A percentile compares a stretch with the other conserved stretches of the same genome.
phyloP scores from a whole-genome alignment of 2,797 vertebrate species.

The Gymnodraco acuticeps region DNA sequence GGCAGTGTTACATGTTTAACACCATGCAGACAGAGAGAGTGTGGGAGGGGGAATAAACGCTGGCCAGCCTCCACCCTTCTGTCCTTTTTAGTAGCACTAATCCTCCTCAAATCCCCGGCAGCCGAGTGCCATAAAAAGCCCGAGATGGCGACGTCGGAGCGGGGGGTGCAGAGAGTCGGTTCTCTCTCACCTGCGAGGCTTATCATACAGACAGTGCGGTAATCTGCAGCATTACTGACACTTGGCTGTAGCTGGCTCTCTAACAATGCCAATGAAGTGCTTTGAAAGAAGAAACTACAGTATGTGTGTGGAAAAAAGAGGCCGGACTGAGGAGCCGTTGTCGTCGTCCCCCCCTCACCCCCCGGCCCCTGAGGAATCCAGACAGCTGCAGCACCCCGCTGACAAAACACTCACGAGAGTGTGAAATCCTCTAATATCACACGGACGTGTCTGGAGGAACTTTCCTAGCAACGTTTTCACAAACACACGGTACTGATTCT shows the following conservation, averaged over 20 bases:
- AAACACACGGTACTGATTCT: constrained; percentile 25
- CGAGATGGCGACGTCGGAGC: constrained; percentile 28
- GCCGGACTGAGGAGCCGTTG: constrained; percentile 49
- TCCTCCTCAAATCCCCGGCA: constrained; percentile 75
- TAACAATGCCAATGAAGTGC: constrained; percentile 56
- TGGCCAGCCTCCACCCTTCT: constrained; percentile 43
- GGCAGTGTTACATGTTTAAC: constrained; percentile 37
- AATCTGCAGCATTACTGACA: constrained; percentile 20
- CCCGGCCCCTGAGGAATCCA: constrained; percentile 66
- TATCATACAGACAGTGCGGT: constrained; percentile 33
- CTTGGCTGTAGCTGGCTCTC: constrained; percentile 45
- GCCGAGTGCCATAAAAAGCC: constrained; percentile 66
- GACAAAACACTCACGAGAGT: constrained; percentile 71
- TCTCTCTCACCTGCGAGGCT: constrained; percentile 30
- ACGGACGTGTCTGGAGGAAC: constrained; percentile 36
- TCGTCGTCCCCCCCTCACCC: constrained; percentile 28
- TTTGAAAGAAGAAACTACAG: constrained; percentile 52
- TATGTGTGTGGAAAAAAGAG: constrained; percentile 36
- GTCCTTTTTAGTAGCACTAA: constrained; percentile 77
- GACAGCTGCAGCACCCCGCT: constrained; percentile 71
- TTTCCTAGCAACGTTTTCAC: constrained; percentile 6
- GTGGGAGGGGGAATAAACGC: constrained; percentile 25
- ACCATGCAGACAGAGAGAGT: constrained; percentile 26
- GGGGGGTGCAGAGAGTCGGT: constrained; percentile 3
- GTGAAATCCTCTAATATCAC: constrained; percentile 64